These are phyloP conservation scores for Grammomys surdaster DNA, from an alignment of 2,113 vertebrate genomes.

Conservation along the genomic window DNA sequence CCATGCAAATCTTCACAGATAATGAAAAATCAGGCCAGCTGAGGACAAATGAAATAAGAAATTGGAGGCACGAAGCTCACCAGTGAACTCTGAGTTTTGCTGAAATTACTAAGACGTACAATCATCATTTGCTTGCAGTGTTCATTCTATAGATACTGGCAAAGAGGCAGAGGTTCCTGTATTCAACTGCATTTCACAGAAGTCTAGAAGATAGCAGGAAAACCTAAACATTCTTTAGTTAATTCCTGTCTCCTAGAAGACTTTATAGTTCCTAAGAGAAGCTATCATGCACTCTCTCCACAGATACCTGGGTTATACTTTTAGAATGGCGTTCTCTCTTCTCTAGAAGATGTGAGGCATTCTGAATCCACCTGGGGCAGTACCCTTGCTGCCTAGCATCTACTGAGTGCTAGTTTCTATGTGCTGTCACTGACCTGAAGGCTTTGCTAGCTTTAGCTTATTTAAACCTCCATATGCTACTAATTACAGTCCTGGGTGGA, in stretches of 20 bases:
- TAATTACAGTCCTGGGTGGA: not conserved
- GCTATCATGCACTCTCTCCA: not conserved
- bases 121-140: conserved; percentile 33
- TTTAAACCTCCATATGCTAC: not conserved
- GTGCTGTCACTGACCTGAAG: not conserved
- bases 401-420: not conserved
- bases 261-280: conserved; percentile 34
- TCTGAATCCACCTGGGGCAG: not conserved
- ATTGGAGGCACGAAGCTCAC: conserved; percentile 67
- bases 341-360: not conserved
- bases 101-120: conserved; percentile 72
- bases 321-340: conserved; percentile 32
- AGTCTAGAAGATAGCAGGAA: not conserved
- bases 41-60: conserved; percentile 66
- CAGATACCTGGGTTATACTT: not conserved
- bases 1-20: conserved; percentile 57
- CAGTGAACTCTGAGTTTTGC: conserved; percentile 64
- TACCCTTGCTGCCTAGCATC: not conserved
- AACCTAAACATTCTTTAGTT: not conserved
- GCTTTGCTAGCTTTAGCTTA: not conserved
- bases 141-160: conserved; percentile 53
- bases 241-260: conserved; percentile 33
- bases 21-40: conserved; percentile 70
- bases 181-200: conserved; percentile 55
- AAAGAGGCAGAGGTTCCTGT: conserved; percentile 36